A percentile compares a stretch with the other conserved stretches of the same genome.
Evolutionary conservation across 2,113 vertebrate species (phyloP).

Genomic region (Gambusia holbrooki): DNA sequence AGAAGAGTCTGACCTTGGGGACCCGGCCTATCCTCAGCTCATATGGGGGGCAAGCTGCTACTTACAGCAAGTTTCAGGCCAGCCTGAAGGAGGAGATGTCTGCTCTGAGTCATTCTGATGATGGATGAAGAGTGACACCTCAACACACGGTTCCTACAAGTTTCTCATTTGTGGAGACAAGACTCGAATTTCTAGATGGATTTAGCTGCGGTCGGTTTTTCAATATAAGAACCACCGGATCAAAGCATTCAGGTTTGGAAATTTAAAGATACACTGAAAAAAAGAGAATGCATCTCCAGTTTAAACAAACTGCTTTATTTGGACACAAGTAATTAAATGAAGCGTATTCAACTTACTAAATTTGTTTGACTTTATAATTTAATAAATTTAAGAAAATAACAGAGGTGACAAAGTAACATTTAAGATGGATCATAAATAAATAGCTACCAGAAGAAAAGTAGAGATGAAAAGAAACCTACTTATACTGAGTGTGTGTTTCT

Average conservation of each 20-base stretch:
- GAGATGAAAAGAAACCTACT: too few species aligned
- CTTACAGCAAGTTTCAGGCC: constrained; percentile 52
- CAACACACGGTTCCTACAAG: neutral
- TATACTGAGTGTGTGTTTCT: too few species aligned
- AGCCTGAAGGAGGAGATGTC: constrained; percentile 43
- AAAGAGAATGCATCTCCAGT: too few species aligned
- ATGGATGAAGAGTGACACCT: constrained; percentile 16
- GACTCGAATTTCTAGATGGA: neutral
- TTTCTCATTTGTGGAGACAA: neutral
- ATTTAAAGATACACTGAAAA: neutral
- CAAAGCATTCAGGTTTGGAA: neutral
- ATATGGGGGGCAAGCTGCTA: constrained; percentile 67
- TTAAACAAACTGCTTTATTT: too few species aligned
- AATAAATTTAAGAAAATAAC: too few species aligned
- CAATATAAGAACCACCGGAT: neutral
- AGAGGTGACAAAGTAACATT: too few species aligned
- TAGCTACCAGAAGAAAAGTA: too few species aligned
- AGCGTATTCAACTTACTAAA: too few species aligned
- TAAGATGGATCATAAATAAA: too few species aligned
- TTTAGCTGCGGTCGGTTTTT: neutral
- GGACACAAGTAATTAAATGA: too few species aligned
- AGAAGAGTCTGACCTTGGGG: constrained; percentile 56
- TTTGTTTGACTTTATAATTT: too few species aligned
- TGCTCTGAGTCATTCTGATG: constrained; percentile 41
- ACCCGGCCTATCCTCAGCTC: constrained; percentile 53